Evolutionary conservation across 2,113 vertebrate genomes (phyloP), one percentile per base, ranked within the genome.

Genomic region (Cynoglossus semilaevis): DNA sequence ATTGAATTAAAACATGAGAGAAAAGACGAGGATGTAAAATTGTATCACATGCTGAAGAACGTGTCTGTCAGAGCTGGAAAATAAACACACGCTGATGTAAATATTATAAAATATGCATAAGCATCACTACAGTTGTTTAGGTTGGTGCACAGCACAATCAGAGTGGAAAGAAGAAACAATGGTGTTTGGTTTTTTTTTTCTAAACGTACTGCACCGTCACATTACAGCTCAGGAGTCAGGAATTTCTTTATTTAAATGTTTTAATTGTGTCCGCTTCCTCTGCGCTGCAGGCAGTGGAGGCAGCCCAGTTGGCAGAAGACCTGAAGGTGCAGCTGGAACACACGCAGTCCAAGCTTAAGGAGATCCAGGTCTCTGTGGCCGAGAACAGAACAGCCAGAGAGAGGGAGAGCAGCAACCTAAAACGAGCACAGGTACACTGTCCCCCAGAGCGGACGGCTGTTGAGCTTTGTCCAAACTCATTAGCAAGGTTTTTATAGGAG

Each of bases 311-410:
- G 84, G 93, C 95, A 1, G 95, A 97, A 69, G 95, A 97, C 82
- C 80, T 96, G 68, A 95, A 95, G 82, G 95, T 95, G 54, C 94
- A 96, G 88, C 85, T 95, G 78, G 95, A 97, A 37, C 93, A 96
- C 7, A 93, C 94, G 3, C 93, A 94, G 82, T 90, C 88, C n/a
- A 93, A 94, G 47, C 86, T 97, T 7, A 91, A 92, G 43, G 94
- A 96, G 83, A 94, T 96, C 76, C 95, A 97, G 82, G 91, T 93
- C 54, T 93, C 93, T 2, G 92, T 96, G 72, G 91, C 92, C 0
- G 95, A 97, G 77, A 96, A 95, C 85, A 90, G 94, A 18, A 93
- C 87, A 0, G 94, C 94, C 48, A 91, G 94, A 1, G 95, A 97
- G 80, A 91, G 94, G 49, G 95, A 97, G 79, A 93, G 92, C 55